phyloP scores from a whole-genome alignment of 2,113 vertebrate genomes.

The human region DNA sequence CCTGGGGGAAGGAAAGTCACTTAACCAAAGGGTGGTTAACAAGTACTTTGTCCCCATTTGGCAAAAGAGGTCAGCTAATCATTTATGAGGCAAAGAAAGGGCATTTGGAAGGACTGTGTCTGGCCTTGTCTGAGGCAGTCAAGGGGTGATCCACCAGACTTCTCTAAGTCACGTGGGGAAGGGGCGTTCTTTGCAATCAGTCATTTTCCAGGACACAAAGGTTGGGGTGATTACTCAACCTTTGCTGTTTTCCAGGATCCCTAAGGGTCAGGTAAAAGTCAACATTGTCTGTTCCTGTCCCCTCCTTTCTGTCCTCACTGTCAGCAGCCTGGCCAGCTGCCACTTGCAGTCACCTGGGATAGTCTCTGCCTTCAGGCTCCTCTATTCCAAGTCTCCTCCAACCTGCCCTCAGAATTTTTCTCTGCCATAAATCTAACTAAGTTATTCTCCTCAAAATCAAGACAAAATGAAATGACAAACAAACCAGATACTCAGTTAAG shows the following conservation, averaged over 20 bases:
- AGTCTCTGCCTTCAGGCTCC: background rate
- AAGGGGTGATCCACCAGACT: accelerated
- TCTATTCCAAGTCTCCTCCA: background rate
- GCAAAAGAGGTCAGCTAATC: background rate
- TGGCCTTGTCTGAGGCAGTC: background rate
- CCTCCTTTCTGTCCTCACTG: background rate
- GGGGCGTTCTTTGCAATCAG: background rate
- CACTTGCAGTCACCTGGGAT: background rate
- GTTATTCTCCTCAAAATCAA: background rate
- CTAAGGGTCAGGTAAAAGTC: background rate
- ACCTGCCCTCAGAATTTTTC: background rate
- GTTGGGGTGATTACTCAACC: background rate
- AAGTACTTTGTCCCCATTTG: background rate
- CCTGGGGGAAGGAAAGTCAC: background rate
- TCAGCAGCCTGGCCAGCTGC: background rate
- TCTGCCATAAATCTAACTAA: background rate
- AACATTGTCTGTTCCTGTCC: background rate
- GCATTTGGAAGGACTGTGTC: background rate
- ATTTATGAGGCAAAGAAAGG: background rate
- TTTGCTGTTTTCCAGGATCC: background rate
- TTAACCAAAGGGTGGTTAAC: background rate
- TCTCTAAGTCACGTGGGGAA: background rate
- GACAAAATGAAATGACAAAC: background rate
- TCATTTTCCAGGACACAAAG: background rate
- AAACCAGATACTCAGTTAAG: background rate